These are phyloP conservation scores for Acrobasis suavella DNA, from an alignment of 2,888 invertebrate species.

Conservation along the genomic window DNA sequence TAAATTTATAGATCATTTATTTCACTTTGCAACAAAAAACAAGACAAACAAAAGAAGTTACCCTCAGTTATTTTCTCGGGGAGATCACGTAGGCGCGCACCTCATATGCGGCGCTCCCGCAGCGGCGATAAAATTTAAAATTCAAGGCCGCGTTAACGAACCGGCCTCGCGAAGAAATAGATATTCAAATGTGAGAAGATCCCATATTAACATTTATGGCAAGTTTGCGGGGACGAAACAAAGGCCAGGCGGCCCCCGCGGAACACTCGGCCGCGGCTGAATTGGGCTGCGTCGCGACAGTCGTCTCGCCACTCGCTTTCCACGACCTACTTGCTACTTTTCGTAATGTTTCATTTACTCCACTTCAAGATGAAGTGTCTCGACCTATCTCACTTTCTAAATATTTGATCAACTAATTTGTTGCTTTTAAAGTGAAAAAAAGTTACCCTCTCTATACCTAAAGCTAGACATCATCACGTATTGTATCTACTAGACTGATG, in stretches of 20 bases:
- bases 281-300: constrained; percentile 18
- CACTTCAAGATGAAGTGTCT: constrained; percentile 13
- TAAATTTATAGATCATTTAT: constrained; percentile 42
- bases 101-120: constrained; percentile 75
- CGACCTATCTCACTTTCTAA: constrained; percentile 2
- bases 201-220: constrained; percentile 83
- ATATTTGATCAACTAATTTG: neutral
- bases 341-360: constrained; percentile 16
- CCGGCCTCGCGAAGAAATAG: constrained; percentile 82
- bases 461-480: too few relatives aligned
- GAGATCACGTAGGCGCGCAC: constrained; percentile 80
- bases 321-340: constrained; percentile 4
- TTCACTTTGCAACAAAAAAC: constrained; percentile 57
- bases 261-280: constrained; percentile 19
- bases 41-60: constrained; percentile 69
- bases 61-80: constrained; percentile 70
- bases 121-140: constrained; percentile 81
- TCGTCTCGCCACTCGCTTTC: constrained; percentile 1
- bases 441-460: too few relatives aligned
- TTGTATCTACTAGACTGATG: too few relatives aligned
- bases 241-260: constrained; percentile 58
- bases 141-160: constrained; percentile 83
- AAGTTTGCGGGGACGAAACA: constrained; percentile 81
- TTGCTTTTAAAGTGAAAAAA: neutral
- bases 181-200: constrained; percentile 82